A percentile compares a stretch with the other conserved stretches of the same genome.
Conservation (phyloP, 23 tunicate genomes). For the Trididemnum clinides region DNA sequence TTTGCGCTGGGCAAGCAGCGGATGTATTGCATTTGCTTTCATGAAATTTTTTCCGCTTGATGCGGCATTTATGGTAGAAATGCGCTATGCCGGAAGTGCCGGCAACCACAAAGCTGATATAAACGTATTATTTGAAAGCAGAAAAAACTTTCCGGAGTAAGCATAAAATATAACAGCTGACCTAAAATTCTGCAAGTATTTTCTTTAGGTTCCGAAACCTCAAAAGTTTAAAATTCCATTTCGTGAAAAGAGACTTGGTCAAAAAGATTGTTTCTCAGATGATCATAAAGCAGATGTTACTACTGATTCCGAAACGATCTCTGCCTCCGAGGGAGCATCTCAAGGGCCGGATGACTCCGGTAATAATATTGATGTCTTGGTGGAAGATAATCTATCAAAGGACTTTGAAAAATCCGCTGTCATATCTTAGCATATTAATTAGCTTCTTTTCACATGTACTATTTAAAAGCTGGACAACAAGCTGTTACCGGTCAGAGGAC, state of each 20-base stretch:
- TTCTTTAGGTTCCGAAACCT: conserved; percentile 22
- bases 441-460: too few species aligned
- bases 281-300: neutral
- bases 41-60: too few species aligned
- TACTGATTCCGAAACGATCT: neutral
- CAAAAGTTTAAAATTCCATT: conserved; percentile 29
- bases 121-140: neutral
- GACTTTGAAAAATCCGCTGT: conserved; percentile 9
- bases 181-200: neutral
- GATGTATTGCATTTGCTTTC: too few species aligned
- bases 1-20: too few species aligned
- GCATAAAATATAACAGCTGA: too few species aligned
- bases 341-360: neutral
- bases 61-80: too few species aligned
- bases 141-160: too few species aligned
- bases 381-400: conserved; percentile 47
- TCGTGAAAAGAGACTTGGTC: conserved; percentile 7
- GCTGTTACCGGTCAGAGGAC: too few species aligned
- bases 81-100: too few species aligned
- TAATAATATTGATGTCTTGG: conserved; percentile 11
- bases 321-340: neutral
- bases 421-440: neutral
- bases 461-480: too few species aligned
- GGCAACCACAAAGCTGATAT: too few species aligned
- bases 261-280: neutral